These are phyloP conservation scores for Antheraea mylitta DNA, from an alignment of 1,140 invertebrate genomes.

Conservation along the genomic window DNA sequence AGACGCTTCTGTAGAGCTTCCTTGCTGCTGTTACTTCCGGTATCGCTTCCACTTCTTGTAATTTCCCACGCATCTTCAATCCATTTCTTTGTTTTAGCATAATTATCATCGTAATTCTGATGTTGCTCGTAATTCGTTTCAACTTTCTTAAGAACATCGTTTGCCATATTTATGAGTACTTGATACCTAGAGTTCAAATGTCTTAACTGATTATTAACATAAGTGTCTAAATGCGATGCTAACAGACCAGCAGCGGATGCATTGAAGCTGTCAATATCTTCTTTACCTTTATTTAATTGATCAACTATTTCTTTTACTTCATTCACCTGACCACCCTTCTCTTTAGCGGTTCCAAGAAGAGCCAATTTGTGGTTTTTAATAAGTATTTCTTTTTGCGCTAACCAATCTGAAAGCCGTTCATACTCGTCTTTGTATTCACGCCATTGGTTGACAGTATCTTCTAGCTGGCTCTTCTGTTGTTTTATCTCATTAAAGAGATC, in stretches of 20 bases:
- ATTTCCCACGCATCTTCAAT: constrained; percentile 92
- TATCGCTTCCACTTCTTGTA: constrained; percentile 89
- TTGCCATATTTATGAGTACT: constrained; percentile 93
- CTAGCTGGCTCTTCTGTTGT: constrained; percentile 90
- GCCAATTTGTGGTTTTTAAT: constrained; percentile 94
- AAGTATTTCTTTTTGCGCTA: constrained; percentile 95
- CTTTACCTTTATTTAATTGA: constrained; percentile 88
- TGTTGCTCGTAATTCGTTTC: constrained; percentile 95
- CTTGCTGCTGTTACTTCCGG: constrained; percentile 88
- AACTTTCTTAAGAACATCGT: constrained; percentile 95
- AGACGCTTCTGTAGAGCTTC: constrained; percentile 91
- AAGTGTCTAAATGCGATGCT: constrained; percentile 92
- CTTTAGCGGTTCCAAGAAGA: constrained; percentile 88
- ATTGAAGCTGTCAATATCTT: constrained; percentile 92
- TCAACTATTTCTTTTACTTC: constrained; percentile 89
- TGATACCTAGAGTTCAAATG: constrained; percentile 95
- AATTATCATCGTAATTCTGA: constrained; percentile 89
- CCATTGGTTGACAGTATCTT: constrained; percentile 90
- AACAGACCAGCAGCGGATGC: constrained; percentile 86
- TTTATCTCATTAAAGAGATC: constrained; percentile 91
- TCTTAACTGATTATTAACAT: constrained; percentile 94
- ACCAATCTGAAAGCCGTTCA: constrained; percentile 94
- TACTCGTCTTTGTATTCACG: constrained; percentile 95
- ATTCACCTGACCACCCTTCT: constrained; percentile 92
- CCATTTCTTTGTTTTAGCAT: constrained; percentile 91